Base-by-base conservation (phyloP, 2,888 invertebrate genomes). In the Drosophila paranaensis region DNA sequence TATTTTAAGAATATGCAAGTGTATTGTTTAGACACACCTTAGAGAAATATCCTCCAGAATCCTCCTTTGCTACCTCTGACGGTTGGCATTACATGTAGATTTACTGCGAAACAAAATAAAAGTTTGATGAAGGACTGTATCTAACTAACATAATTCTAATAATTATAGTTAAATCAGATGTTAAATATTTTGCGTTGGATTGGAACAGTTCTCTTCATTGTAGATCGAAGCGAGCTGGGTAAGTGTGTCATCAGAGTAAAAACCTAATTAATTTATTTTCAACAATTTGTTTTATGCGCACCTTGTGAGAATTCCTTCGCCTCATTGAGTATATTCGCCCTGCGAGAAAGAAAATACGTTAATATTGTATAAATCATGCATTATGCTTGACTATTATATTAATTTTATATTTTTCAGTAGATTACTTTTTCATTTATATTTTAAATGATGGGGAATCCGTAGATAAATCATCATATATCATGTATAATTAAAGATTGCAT, bases 161-260 rank as follows among this genome's bases (percentile, higher is more conserved):
- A 6, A 33, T 33, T 6, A 33, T 0, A 33, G 8, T 2, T 33
- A n/a, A 25, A 56, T 77, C 68, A 79, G 71, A 5, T 3, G 10
- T 30, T 14, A 37, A 37, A 5, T 42, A 35, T 45, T 64, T 71
- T 73, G 78, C 75, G 73, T 82, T 75, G 77, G 76, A 46, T 61
- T 60, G 76, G 81, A 81, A 88, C 72, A 81, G 71, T 87, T 90
- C 40, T 90, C 89, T 88, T 90, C 90, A 90, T 65, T 65, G 74
- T 60, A 43, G 43, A 55, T 90, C 89, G 71, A 87, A 90, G 90
- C 84, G 85, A 89, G 90, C 87, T 90, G 90, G 87, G 85, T 89
- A 73, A 79, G 60, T 63, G 75, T 74, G 20, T 85, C 82, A 85
- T 85, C 72, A 77, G 25, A 11, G 11, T 42, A 16, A 6, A 6